Evolutionary conservation across 2,113 vertebrate species (phyloP).

Genomic region (Pandion haliaetus): DNA sequence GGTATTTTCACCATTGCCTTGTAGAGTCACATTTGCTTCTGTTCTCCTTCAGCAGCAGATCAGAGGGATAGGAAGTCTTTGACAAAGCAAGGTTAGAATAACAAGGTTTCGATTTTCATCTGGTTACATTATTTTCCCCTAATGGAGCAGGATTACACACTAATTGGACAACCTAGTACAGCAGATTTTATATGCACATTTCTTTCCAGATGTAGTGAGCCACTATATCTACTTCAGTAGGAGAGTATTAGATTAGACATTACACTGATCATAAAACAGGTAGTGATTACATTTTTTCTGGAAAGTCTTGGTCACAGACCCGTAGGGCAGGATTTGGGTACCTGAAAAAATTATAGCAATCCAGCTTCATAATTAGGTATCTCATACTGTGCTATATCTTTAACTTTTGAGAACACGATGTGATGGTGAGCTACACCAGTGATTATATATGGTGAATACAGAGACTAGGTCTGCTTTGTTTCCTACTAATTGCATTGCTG

Average conservation of each 20-base stretch:
- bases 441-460: not conserved
- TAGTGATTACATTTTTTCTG: conserved; percentile 1
- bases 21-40: not conserved
- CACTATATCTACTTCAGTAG: not conserved
- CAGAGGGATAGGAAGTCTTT: not conserved
- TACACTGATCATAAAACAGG: not conserved
- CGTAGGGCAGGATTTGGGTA: not conserved
- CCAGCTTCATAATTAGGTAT: not conserved
- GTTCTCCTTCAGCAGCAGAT: not conserved
- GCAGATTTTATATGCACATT: not conserved
- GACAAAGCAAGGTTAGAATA: not conserved
- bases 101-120: not conserved
- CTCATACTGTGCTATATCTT: not conserved
- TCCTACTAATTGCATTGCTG: not conserved
- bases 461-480: not conserved
- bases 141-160: not conserved
- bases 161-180: not conserved
- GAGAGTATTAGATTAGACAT: conserved; percentile 19
- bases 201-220: not conserved
- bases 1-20: not conserved
- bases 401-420: not conserved
- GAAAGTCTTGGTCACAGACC: not conserved
- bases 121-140: not conserved
- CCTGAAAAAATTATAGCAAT: conserved; percentile 2
- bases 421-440: not conserved